Conservation (phyloP, 1,140 invertebrate species). For the Listronotus bonariensis region DNA sequence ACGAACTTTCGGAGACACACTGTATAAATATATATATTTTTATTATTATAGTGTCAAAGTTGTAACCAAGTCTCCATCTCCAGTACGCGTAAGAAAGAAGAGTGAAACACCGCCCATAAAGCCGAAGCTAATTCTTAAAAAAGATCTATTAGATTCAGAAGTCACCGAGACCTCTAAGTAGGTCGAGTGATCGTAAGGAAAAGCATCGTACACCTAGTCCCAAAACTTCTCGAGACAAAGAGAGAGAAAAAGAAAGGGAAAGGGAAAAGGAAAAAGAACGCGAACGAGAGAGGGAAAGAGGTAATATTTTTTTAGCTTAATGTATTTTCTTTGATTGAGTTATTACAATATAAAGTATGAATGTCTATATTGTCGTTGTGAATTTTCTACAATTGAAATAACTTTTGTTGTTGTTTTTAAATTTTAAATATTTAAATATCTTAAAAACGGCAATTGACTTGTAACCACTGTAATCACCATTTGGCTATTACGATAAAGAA, state of each 20-base stretch:
- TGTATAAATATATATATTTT: too few relatives aligned
- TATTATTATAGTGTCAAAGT: conserved; percentile 40
- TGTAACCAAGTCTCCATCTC: conserved; percentile 46
- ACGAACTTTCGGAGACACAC: too few relatives aligned
- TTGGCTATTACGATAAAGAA: too few relatives aligned
- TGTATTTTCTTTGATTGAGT: too few relatives aligned
- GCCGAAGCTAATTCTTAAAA: conserved; percentile 51
- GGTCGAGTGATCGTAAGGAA: conserved; percentile 50
- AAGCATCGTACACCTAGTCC: conserved; percentile 54
- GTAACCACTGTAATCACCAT: too few relatives aligned
- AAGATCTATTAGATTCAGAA: conserved; percentile 50
- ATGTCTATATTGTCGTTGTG: too few relatives aligned
- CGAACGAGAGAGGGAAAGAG: conserved; percentile 48
- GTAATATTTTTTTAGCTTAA: conserved; percentile 27
- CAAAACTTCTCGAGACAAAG: conserved; percentile 52
- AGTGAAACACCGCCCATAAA: conserved; percentile 55
- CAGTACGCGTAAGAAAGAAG: conserved; percentile 52
- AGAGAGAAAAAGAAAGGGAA: conserved; percentile 51
- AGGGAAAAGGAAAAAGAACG: conserved; percentile 47
- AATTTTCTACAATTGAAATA: too few relatives aligned
- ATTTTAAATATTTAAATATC: too few relatives aligned
- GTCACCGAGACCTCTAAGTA: conserved; percentile 48
- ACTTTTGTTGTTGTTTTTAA: too few relatives aligned
- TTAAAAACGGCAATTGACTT: too few relatives aligned
- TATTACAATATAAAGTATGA: too few relatives aligned